phyloP scores from a whole-genome alignment of 1,140 invertebrate genomes.

The Aculops lycopersici region DNA sequence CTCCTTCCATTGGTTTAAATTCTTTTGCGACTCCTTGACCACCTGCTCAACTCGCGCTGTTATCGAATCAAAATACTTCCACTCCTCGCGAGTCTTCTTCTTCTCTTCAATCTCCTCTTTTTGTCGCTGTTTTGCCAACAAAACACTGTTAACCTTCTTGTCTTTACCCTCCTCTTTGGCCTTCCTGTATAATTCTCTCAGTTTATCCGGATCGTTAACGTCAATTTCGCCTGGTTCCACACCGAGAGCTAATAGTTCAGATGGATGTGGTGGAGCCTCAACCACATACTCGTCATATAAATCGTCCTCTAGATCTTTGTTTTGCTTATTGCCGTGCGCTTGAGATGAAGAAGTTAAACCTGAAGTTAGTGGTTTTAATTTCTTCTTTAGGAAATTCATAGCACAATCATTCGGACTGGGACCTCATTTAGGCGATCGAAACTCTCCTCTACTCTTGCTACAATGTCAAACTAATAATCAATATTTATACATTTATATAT shows the following conservation, averaged over 20 bases:
- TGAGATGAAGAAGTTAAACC: no score
- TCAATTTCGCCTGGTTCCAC: not conserved
- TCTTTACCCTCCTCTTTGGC: not conserved
- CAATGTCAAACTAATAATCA: no score
- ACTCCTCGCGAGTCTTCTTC: conserved; percentile 16
- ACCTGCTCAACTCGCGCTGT: conserved; percentile 17
- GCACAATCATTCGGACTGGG: no score
- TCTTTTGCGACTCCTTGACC: conserved; percentile 15
- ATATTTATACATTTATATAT: no score
- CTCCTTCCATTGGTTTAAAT: conserved; percentile 15
- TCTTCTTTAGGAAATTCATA: conserved; percentile 10
- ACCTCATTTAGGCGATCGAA: no score
- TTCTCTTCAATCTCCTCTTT: conserved; percentile 2
- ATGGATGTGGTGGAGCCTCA: conserved; percentile 9
- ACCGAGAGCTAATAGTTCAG: conserved; percentile 5
- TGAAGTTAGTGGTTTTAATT: conserved; percentile 4
- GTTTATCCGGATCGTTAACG: not conserved
- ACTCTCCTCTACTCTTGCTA: no score
- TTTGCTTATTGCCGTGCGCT: conserved; percentile 2
- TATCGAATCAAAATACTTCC: conserved; percentile 18
- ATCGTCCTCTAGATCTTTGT: conserved; percentile 8
- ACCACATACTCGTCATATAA: conserved; percentile 7
- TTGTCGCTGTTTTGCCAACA: conserved; percentile 1
- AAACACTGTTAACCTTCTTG: not conserved
- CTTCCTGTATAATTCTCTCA: not conserved